These are phyloP conservation scores for Hirudinaria manillensis DNA, from an alignment of 2,888 invertebrate species.

Conservation along the genomic window DNA sequence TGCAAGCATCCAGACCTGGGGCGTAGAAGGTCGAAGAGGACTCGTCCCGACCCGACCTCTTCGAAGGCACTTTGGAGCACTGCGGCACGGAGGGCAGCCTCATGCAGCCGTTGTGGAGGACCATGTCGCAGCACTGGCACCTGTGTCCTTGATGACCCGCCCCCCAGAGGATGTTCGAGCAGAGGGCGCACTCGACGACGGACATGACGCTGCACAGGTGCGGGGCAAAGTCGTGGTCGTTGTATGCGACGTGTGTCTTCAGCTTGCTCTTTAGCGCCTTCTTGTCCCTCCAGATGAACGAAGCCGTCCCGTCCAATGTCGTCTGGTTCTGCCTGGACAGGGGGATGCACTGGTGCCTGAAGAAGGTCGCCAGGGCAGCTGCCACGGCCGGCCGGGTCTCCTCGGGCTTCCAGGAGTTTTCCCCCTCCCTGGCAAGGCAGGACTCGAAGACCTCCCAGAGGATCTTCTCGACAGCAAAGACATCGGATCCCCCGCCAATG, in stretches of 20 bases:
- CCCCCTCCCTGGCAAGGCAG: background rate
- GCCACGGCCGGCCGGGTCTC: slow-evolving; percentile 60
- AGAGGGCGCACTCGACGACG: slow-evolving; percentile 74
- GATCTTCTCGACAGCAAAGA: slow-evolving; percentile 25
- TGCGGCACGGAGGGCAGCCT: background rate
- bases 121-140: slow-evolving; percentile 67
- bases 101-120: slow-evolving; percentile 14
- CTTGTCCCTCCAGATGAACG: slow-evolving; percentile 79
- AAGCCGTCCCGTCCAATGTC: slow-evolving; percentile 68
- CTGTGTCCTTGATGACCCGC: slow-evolving; percentile 94
- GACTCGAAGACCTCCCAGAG: slow-evolving; percentile 22
- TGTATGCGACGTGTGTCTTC: slow-evolving; percentile 54
- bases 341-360: slow-evolving; percentile 70
- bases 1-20: background rate
- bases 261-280: slow-evolving; percentile 51
- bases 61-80: slow-evolving; percentile 13
- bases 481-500: slow-evolving; percentile 7
- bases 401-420: background rate
- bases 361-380: slow-evolving; percentile 73
- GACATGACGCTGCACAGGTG: slow-evolving; percentile 83
- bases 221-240: slow-evolving; percentile 83
- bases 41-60: background rate
- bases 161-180: slow-evolving; percentile 84
- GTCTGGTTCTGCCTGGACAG: slow-evolving; percentile 46
- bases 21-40: background rate